These are phyloP conservation scores for Drosophila percnosoma DNA, from an alignment of 2,888 invertebrate species.

Conservation along the genomic window DNA sequence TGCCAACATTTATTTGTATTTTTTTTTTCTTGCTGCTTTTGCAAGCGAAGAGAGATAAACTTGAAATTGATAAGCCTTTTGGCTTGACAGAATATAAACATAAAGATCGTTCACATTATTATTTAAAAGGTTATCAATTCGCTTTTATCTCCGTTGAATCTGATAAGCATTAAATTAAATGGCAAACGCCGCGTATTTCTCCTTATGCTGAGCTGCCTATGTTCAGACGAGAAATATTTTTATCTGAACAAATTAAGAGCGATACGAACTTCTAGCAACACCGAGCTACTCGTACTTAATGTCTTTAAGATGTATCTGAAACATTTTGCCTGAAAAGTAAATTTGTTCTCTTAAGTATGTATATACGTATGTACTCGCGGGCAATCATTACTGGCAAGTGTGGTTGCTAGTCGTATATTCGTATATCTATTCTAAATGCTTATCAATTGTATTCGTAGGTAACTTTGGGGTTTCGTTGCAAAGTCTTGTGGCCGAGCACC, in stretches of 20 bases:
- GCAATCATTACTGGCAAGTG: constrained; percentile 30
- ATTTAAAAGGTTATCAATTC: constrained; percentile 72
- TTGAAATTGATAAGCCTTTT: constrained; percentile 53
- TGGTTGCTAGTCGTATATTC: constrained; percentile 35
- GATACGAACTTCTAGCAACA: constrained; percentile 9
- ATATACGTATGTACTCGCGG: not conserved
- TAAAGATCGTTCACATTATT: constrained; percentile 66
- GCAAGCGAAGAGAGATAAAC: constrained; percentile 45
- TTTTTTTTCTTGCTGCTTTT: constrained; percentile 1
- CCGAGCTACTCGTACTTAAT: constrained; percentile 5
- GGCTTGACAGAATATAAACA: constrained; percentile 52
- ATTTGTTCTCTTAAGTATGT: not conserved
- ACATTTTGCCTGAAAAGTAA: constrained; percentile 7
- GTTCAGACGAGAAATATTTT: constrained; percentile 9
- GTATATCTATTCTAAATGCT: constrained; percentile 59
- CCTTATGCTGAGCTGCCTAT: not conserved
- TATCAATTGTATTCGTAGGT: constrained; percentile 53
- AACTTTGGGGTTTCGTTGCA: constrained; percentile 26
- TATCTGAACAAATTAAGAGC: constrained; percentile 17
- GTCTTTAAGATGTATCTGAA: constrained; percentile 39
- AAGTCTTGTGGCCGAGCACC: constrained; percentile 33
- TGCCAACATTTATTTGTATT: constrained; percentile 59
- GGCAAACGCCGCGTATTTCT: constrained; percentile 24
- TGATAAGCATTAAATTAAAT: constrained; percentile 53
- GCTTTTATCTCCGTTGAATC: constrained; percentile 58